Base-by-base conservation (phyloP, 2,797 vertebrate species). In the Poliocrania exsul region DNA sequence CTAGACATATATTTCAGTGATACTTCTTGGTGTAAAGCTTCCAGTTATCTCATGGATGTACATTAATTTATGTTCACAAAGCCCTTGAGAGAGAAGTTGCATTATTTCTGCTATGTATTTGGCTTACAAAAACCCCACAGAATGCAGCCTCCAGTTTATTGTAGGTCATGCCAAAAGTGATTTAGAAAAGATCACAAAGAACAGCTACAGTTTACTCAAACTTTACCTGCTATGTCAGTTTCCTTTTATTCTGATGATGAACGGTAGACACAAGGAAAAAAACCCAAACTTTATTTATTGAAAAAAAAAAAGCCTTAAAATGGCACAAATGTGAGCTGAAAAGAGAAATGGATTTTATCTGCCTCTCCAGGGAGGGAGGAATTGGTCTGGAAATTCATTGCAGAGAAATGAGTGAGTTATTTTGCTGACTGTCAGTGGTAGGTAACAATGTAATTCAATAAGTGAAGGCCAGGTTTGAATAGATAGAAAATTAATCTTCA, bases 401-500 rank as follows among this genome's bases (percentile, higher is more conserved):
- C 93, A 72, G 60, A 17, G 51, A 86, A 95, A 90, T 79, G 71
- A 94, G 66, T 80, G 79, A 94, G 70, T 94, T 87, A 94, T 92
- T 97, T 95, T 95, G 71, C 88, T 94, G 92, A 92, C 86, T 95
- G 75, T 71, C 35, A 80, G 73, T 72, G 64, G 60, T 93, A 53
- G 50, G 61, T 93, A 94, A 91, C 77, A 95, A 84, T 86, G 35
- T 95, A 94, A 97, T 96, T 94, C 71, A 96, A 33, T 95, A 93
- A 97, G 64, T 67, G 81, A 94, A 92, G 92, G 67, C 79, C 33
- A 83, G 78, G 86, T 97, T 97, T 91, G 69, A 97, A 95, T 90
- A 95, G 97, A 93, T 90, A 88, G 93, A 97, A 98, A 97, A 97
- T 97, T 95, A 97, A 98, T 97, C 87, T 97, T 96, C 89, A 82